Percentiles rank a stretch among this genome's conserved stretches.
Conservation (phyloP, 2,797 vertebrate genomes). For the Staurois parvus region DNA sequence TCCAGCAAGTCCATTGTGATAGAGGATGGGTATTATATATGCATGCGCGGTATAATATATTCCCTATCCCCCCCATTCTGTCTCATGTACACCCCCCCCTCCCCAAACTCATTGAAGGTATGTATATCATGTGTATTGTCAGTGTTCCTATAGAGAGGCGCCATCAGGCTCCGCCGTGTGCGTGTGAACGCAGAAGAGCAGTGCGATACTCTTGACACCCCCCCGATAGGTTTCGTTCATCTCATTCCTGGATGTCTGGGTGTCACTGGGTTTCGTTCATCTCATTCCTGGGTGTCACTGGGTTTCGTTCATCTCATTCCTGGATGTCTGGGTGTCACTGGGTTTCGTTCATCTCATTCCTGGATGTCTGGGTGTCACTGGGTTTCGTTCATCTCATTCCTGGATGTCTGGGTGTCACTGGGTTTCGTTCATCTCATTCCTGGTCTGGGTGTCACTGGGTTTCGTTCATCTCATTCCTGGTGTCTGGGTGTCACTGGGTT, state of each 20-base stretch:
- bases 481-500: neutral
- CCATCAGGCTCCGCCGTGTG: neutral
- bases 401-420: neutral
- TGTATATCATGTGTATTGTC: no score
- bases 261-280: neutral
- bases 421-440: neutral
- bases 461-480: neutral
- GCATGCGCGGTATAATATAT: no score
- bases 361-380: neutral
- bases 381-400: neutral
- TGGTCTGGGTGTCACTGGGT: neutral
- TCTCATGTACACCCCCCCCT: neutral
- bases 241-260: conserved; percentile 1
- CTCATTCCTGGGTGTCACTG: neutral
- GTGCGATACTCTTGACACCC: no score
- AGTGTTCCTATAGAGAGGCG: no score
- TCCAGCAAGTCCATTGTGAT: no score
- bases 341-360: neutral
- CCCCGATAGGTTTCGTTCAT: neutral
- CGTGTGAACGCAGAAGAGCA: neutral
- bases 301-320: neutral
- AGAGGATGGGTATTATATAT: no score
- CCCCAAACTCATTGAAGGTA: neutral
- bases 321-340: neutral
- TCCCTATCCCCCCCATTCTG: no score